Conservation (phyloP, 2,797 vertebrate genomes). For the Lindbergichthys nudifrons region DNA sequence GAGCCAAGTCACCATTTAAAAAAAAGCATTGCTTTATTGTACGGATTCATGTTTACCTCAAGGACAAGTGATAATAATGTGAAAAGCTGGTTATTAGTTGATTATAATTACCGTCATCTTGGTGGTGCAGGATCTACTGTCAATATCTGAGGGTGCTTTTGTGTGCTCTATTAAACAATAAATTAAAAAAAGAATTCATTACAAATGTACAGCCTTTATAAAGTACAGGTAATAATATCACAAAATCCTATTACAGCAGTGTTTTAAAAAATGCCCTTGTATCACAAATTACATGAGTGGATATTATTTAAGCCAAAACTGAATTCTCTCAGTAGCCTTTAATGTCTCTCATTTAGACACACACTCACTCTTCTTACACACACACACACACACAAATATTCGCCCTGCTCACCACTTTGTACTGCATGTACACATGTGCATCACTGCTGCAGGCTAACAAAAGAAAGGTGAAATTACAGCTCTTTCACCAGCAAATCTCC, state of each 20-base stretch:
- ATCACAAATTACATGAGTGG: conserved; percentile 67
- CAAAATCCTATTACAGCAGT: conserved; percentile 73
- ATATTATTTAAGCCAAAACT: conserved; percentile 47
- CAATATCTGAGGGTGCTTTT: conserved; percentile 51
- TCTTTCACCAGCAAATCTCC: conserved; percentile 37
- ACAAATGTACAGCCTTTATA: conserved; percentile 78
- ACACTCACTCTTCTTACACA: background rate
- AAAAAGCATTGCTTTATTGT: conserved; percentile 73
- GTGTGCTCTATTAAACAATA: conserved; percentile 72
- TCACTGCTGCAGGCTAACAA: conserved; percentile 39
- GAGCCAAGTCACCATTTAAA: conserved; percentile 43
- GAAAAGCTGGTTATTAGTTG: conserved; percentile 74
- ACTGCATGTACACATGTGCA: conserved; percentile 59
- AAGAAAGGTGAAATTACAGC: conserved; percentile 34
- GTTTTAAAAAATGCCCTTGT: conserved; percentile 76
- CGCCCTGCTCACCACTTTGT: conserved; percentile 18
- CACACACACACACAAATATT: background rate
- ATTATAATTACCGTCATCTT: conserved; percentile 57
- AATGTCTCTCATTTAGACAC: conserved; percentile 22
- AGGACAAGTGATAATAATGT: conserved; percentile 66
- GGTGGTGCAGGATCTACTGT: conserved; percentile 49
- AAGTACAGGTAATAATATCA: conserved; percentile 75
- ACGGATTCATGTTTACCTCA: conserved; percentile 53
- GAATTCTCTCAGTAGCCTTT: conserved; percentile 38
- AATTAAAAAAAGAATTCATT: conserved; percentile 69